Evolutionary conservation across 2,797 vertebrate species (phyloP).

Genomic region (Poeciliopsis infans): DNA sequence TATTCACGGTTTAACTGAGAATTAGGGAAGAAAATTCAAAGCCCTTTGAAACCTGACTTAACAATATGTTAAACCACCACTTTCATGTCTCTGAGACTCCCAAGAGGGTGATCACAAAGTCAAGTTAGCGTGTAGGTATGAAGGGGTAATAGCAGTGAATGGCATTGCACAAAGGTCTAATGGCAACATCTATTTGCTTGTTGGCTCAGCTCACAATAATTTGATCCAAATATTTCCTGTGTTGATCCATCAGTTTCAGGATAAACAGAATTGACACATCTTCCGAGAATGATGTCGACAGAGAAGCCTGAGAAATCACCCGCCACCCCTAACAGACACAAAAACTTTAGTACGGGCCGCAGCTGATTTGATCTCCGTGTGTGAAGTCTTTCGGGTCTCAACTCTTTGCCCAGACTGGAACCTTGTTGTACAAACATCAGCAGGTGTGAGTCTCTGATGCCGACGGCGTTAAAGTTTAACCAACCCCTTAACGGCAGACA

Average conservation of each 20-base stretch:
- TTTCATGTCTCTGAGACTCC: not conserved
- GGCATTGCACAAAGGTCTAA: not conserved
- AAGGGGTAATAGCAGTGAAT: not conserved
- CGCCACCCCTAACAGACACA: not conserved
- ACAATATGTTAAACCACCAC: not conserved
- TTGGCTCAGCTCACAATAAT: not conserved
- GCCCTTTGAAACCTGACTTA: not conserved
- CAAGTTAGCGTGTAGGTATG: not conserved
- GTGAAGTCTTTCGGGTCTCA: not conserved
- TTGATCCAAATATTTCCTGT: not conserved
- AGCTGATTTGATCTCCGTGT: not conserved
- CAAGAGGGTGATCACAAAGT: not conserved
- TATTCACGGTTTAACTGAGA: not conserved
- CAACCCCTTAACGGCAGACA: conserved; percentile 27
- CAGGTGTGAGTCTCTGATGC: conserved; percentile 38
- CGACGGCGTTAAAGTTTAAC: conserved; percentile 47
- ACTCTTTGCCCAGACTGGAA: conserved; percentile 9
- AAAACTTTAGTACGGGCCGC: not conserved
- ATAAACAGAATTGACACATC: not conserved
- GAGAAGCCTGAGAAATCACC: not conserved
- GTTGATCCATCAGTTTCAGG: not conserved
- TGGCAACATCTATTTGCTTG: not conserved
- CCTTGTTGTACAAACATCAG: conserved; percentile 2
- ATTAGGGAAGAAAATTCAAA: not conserved
- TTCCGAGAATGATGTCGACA: not conserved